A percentile compares a stretch with the other conserved stretches of the same genome.
These are phyloP conservation scores for Ditula angustiorana DNA, from an alignment of 2,888 invertebrate species.

Conservation along the genomic window DNA sequence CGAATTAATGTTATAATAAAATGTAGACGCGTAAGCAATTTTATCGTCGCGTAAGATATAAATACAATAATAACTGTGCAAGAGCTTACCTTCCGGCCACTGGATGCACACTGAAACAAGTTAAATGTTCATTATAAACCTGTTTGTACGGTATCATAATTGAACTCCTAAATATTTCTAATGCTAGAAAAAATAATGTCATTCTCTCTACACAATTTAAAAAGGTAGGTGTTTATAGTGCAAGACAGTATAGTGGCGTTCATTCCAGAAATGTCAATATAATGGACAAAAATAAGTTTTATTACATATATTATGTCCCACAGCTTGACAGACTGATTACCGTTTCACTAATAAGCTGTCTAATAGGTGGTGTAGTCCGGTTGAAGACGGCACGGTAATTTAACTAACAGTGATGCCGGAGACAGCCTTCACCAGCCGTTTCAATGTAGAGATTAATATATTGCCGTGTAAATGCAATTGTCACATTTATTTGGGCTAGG, in stretches of 20 bases:
- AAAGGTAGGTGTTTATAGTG: slow-evolving; percentile 68
- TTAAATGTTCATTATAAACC: slow-evolving; percentile 50
- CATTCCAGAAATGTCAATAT: slow-evolving; percentile 66
- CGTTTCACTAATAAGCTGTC: slow-evolving; percentile 70
- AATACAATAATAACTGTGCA: slow-evolving; percentile 53
- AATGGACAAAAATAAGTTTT: slow-evolving; percentile 22
- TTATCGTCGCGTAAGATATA: slow-evolving; percentile 57
- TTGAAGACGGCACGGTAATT: slow-evolving; percentile 52
- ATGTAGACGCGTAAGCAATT: slow-evolving; percentile 77
- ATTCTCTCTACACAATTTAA: slow-evolving; percentile 78
- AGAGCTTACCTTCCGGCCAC: slow-evolving; percentile 94
- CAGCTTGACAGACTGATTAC: slow-evolving; percentile 57
- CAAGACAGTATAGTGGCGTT: slow-evolving; percentile 65
- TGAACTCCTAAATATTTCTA: slow-evolving; percentile 22
- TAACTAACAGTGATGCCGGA: slow-evolving; percentile 60
- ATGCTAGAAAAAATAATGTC: slow-evolving; percentile 69
- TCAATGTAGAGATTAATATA: slow-evolving; percentile 14
- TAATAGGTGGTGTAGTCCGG: slow-evolving; percentile 66
- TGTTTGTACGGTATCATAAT: background rate
- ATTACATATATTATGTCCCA: slow-evolving; percentile 50
- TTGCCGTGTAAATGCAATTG: slow-evolving; percentile 18
- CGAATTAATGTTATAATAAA: slow-evolving; percentile 76
- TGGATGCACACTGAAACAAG: slow-evolving; percentile 95
- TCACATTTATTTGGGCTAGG: slow-evolving; percentile 29
- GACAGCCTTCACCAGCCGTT: slow-evolving; percentile 59